Conservation (phyloP, 2,113 vertebrate genomes). For the Grammomys dolichurus region DNA sequence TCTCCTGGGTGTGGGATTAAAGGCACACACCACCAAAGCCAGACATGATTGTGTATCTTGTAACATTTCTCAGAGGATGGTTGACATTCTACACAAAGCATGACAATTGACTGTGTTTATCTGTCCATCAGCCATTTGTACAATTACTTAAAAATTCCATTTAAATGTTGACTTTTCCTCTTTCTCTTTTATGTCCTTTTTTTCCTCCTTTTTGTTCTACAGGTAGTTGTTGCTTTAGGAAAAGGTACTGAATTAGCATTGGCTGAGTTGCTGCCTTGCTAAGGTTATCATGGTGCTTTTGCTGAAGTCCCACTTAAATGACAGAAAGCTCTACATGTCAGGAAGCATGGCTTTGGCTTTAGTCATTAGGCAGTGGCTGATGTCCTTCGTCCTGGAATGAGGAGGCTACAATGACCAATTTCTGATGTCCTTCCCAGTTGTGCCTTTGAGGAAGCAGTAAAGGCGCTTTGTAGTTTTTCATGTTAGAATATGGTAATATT, state of each 20-base stretch:
- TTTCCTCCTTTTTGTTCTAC: background rate
- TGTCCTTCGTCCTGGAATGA: background rate
- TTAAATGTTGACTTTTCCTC: background rate
- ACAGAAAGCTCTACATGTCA: background rate
- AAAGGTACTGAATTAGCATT: background rate
- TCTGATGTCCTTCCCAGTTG: background rate
- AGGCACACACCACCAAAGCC: no score
- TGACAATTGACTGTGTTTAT: background rate
- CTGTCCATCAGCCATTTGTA: background rate
- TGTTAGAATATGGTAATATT: background rate
- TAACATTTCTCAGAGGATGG: background rate
- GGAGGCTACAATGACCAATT: background rate
- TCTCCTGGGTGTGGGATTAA: background rate
- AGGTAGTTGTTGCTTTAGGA: background rate
- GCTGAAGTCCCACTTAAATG: background rate
- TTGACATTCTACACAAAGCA: background rate
- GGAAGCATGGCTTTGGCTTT: background rate
- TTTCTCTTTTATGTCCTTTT: background rate
- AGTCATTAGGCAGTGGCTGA: no score
- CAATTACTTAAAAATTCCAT: background rate
- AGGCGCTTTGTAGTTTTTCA: background rate
- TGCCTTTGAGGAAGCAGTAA: background rate
- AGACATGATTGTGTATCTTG: background rate
- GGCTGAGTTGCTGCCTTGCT: background rate
- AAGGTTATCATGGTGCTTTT: background rate